Percentiles rank a stretch among this genome's conserved stretches.
phyloP scores from a whole-genome alignment of 2,797 vertebrate genomes.

The Ptychobarbus kaznakovi region DNA sequence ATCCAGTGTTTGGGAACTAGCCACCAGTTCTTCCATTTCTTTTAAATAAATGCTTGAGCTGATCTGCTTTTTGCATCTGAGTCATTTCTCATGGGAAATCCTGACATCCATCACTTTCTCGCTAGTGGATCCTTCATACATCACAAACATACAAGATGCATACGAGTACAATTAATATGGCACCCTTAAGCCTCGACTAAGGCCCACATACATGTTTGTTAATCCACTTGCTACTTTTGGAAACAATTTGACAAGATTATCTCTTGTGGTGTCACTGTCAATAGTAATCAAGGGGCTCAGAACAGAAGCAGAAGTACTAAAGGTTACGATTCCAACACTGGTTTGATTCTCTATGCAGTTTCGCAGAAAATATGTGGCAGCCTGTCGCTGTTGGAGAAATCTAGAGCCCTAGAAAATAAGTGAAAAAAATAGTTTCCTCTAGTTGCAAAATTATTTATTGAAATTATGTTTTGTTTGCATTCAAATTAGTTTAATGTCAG shows the following conservation, averaged over 20 bases:
- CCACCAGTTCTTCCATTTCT: no score
- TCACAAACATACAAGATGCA: not conserved
- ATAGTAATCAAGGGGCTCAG: conserved; percentile 60
- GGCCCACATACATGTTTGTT: conserved; percentile 66
- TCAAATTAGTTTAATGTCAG: not conserved
- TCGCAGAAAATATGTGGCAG: conserved; percentile 71
- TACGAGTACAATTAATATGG: not conserved
- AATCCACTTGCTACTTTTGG: not conserved
- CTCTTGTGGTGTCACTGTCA: conserved; percentile 54
- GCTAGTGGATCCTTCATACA: not conserved
- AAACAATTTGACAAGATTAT: conserved; percentile 58
- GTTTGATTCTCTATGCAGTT: conserved; percentile 66
- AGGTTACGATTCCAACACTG: conserved; percentile 71
- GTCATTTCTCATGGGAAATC: no score
- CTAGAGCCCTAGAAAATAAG: conserved; percentile 15
- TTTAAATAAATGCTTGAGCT: no score
- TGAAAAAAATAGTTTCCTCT: not conserved
- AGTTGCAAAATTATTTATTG: no score
- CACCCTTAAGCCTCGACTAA: conserved; percentile 71
- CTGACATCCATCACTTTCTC: no score
- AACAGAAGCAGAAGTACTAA: conserved; percentile 57
- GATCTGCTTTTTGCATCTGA: no score
- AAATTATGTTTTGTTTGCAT: no score
- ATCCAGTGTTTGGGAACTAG: no score
- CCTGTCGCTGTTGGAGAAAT: conserved; percentile 63